A percentile compares a stretch with the other conserved stretches of the same genome.
Evolutionary conservation across 2,113 vertebrate genomes (phyloP).

Genomic region (Sapajus apella): DNA sequence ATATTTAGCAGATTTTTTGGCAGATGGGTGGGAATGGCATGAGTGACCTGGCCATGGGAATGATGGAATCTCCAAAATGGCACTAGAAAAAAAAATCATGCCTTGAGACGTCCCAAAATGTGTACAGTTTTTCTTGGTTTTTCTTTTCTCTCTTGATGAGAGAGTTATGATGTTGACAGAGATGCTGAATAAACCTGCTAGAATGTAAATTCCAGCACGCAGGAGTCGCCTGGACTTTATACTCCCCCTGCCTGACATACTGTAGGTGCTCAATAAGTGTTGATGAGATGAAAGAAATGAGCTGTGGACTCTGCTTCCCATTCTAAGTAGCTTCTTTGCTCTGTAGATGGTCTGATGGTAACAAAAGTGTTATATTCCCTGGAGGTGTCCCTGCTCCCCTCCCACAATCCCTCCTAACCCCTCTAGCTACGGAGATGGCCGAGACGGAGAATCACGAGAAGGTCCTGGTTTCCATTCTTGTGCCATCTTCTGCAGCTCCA

Average conservation of each 20-base stretch:
- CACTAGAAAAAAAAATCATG: background rate
- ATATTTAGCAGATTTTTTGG: background rate
- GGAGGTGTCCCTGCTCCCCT: background rate
- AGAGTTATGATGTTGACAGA: background rate
- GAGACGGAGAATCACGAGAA: background rate
- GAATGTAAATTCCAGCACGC: rapidly evolving
- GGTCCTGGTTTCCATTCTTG: rapidly evolving
- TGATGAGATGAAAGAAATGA: background rate
- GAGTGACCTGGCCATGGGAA: no score
- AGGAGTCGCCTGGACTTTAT: background rate
- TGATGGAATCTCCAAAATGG: background rate
- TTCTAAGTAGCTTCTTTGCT: background rate
- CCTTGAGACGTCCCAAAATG: background rate
- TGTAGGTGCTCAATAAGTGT: background rate
- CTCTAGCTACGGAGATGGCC: background rate
- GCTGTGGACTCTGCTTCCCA: background rate
- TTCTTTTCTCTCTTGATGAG: background rate
- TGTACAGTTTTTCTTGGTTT: background rate
- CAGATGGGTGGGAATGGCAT: no score
- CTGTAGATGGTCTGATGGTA: background rate
- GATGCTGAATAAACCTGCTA: no score
- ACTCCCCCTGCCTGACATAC: no score
- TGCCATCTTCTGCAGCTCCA: background rate
- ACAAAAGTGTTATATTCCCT: background rate
- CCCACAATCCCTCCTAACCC: rapidly evolving